These are phyloP conservation scores for Brachystomella parvula DNA, from an alignment of 1,140 invertebrate genomes.

Conservation along the genomic window DNA sequence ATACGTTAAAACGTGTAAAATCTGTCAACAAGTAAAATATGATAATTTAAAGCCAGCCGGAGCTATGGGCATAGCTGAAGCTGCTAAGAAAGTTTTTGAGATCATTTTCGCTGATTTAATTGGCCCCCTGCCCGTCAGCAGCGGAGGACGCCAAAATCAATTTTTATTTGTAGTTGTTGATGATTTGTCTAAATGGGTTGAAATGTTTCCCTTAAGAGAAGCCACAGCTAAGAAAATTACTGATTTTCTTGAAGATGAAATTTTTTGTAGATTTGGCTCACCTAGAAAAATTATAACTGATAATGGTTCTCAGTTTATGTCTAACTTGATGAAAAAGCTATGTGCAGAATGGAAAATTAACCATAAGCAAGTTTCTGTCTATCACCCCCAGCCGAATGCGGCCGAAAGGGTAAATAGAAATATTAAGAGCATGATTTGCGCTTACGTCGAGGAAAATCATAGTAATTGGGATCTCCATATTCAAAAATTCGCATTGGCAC, in stretches of 20 bases:
- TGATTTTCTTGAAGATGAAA: constrained; percentile 34
- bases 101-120: constrained; percentile 29
- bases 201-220: constrained; percentile 36
- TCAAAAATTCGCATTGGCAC: constrained; percentile 43
- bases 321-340: constrained; percentile 10
- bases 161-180: constrained; percentile 40
- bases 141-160: constrained; percentile 21
- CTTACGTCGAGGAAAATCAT: constrained; percentile 42
- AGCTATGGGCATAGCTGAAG: not conserved
- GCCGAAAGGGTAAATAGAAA: constrained; percentile 45
- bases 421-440: constrained; percentile 43
- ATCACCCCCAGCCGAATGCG: constrained; percentile 44
- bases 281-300: constrained; percentile 40
- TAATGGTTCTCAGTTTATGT: constrained; percentile 29
- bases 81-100: constrained; percentile 16
- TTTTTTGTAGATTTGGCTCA: constrained; percentile 39
- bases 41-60: constrained; percentile 13
- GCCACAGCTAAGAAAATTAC: constrained; percentile 39
- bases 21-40: constrained; percentile 27
- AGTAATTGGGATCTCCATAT: constrained; percentile 41
- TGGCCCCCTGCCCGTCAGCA: constrained; percentile 26
- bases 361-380: constrained; percentile 37
- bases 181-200: constrained; percentile 40
- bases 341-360: constrained; percentile 14
- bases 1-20: constrained; percentile 26